Evolutionary conservation across 2,113 vertebrate genomes (phyloP).

Genomic region (Colistium nudipinnis): DNA sequence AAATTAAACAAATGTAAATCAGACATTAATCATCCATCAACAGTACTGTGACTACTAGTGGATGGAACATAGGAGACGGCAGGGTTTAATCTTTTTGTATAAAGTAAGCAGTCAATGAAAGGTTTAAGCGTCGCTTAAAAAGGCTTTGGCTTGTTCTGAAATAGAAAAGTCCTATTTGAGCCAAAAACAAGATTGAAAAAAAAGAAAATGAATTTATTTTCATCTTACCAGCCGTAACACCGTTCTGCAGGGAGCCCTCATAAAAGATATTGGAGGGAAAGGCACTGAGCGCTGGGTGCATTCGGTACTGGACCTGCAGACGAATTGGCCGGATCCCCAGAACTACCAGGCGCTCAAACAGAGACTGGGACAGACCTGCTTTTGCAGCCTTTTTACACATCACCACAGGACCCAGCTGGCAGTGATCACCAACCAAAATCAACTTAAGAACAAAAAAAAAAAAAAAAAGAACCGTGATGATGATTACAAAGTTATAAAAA

Average conservation of each 20-base stretch:
- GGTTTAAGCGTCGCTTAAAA: not conserved
- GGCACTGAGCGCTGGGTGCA: constrained; percentile 94
- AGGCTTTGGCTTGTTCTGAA: not conserved
- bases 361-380: constrained; percentile 91
- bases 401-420: constrained; percentile 94
- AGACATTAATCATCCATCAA: too few species aligned
- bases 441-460: constrained; percentile 75
- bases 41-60: not conserved
- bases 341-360: constrained; percentile 93
- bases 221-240: constrained; percentile 89
- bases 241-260: constrained; percentile 93
- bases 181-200: not conserved
- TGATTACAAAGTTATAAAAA: not conserved
- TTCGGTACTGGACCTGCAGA: constrained; percentile 94
- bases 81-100: not conserved
- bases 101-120: not conserved
- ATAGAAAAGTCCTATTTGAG: too few species aligned
- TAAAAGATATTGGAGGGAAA: constrained; percentile 98
- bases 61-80: not conserved
- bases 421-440: constrained; percentile 95
- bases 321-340: constrained; percentile 94
- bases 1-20: too few species aligned
- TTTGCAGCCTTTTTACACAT: constrained; percentile 98
- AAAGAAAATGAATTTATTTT: not conserved
- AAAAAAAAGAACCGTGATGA: too few species aligned